Evolutionary conservation across 2,113 vertebrate genomes (phyloP), one percentile per base, ranked within the genome.

Genomic region (Chaetops frenatus): DNA sequence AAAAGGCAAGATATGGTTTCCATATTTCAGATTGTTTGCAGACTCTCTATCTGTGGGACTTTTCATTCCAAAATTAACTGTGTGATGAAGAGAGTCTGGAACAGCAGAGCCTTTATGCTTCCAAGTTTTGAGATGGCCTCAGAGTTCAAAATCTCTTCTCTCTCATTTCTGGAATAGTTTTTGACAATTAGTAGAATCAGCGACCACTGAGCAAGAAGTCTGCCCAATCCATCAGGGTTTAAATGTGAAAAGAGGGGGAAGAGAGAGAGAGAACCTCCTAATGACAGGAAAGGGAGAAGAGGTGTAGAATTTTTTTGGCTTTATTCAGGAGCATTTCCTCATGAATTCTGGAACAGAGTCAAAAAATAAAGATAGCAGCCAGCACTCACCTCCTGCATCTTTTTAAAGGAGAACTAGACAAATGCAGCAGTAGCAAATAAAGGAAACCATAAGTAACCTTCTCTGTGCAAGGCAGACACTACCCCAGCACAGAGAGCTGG

Each of bases 331-430:
- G 85, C 69, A 81, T 93, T 93, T 96, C 94, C 94, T 95, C 90
- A 88, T 33, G 85, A 91, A 66, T 81, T 88, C 90, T 93, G 88
- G 92, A 95, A 90, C n/a, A 81, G 44, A 84, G 36, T 67, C 90
- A 93, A 56, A 66, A 95, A 94, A 94, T 79, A 96, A 93, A 97
- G 90, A 88, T 4, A 92, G 89, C 90, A 93, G 92, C 92, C 93
- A 96, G 71, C 90, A 78, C 33, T 92, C 76, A 92, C 79, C 90
- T 94, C 88, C 82, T 74, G 60, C 77, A 71, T 86, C 56, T 74
- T 90, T 94, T 88, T 86, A 93, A 93, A 80, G 82, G 50, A 85
- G 79, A 94, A n/a, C 60, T 48, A 81, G 56, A 62, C 36, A 83
- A 92, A 96, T 1, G 10, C 65, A 78, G 85, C 19, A 65, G 82